Percentiles rank a stretch among this genome's conserved stretches.
Conservation (phyloP, 1,140 invertebrate species). For the Elymnias hypermnestra region DNA sequence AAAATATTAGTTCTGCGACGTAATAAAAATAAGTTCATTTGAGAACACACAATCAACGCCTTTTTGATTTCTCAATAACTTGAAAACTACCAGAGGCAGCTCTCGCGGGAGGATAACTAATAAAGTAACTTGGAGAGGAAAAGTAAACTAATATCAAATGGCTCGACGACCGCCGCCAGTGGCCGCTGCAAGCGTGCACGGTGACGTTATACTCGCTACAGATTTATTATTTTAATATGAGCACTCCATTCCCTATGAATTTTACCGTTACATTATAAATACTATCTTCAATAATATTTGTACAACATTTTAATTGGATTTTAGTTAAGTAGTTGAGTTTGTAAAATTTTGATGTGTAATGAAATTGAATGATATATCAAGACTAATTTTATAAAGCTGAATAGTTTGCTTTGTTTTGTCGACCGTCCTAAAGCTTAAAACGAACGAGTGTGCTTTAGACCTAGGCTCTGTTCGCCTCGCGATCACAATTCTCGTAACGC, state of each 20-base stretch:
- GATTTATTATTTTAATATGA: constrained; percentile 72
- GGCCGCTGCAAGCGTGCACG: constrained; percentile 26
- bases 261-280: constrained; percentile 46
- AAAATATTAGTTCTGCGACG: constrained; percentile 14
- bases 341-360: no score
- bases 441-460: no score
- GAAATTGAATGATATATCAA: no score
- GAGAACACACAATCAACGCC: constrained; percentile 22
- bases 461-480: no score
- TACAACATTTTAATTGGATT: constrained; percentile 23
- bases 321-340: constrained; percentile 3
- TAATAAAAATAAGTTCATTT: constrained; percentile 34
- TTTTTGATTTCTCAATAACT: constrained; percentile 62
- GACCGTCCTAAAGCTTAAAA: no score
- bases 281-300: constrained; percentile 38
- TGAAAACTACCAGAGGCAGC: constrained; percentile 63
- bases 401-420: no score
- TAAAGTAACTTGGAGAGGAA: constrained; percentile 73
- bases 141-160: constrained; percentile 74
- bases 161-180: constrained; percentile 34
- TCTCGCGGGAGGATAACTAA: constrained; percentile 65
- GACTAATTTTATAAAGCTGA: no score
- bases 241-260: constrained; percentile 53
- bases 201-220: constrained; percentile 52
- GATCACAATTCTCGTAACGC: no score